These are phyloP conservation scores for Pollimyrus isidori DNA, from an alignment of 2,113 vertebrate species.

Conservation along the genomic window DNA sequence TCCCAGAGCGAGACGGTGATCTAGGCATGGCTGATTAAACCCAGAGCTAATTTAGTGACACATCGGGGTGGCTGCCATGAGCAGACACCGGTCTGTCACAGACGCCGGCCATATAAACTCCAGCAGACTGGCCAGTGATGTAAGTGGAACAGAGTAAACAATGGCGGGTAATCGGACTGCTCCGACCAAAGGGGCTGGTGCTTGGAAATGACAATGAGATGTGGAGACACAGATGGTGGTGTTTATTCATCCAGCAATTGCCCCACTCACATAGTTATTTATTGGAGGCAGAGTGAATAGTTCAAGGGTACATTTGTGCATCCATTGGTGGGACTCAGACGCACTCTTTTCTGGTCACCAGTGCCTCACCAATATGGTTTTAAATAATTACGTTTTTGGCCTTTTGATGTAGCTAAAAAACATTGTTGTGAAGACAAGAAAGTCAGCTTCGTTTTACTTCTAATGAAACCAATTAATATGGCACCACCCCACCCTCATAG, in stretches of 20 bases:
- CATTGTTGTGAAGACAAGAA: neutral
- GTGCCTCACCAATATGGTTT: neutral
- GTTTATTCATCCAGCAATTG: neutral
- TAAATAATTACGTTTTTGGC: neutral
- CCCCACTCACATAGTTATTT: neutral
- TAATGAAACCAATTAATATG: neutral
- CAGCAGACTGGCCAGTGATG: neutral
- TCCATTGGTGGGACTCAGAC: neutral
- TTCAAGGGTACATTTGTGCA: neutral
- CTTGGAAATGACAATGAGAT: neutral
- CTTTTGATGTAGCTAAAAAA: neutral
- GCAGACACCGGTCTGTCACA: neutral
- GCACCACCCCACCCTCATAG: neutral
- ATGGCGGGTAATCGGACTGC: neutral
- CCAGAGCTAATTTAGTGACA: constrained; percentile 3
- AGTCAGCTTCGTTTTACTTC: neutral
- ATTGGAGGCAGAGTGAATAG: neutral
- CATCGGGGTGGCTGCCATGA: neutral
- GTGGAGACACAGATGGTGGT: neutral
- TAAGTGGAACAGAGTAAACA: neutral
- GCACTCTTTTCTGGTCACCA: neutral
- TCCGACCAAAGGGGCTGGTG: neutral
- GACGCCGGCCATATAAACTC: neutral
- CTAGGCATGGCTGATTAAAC: constrained; percentile 1
- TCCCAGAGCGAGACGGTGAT: neutral